Conservation (phyloP, 2,113 vertebrate genomes). For the Tyto alba region DNA sequence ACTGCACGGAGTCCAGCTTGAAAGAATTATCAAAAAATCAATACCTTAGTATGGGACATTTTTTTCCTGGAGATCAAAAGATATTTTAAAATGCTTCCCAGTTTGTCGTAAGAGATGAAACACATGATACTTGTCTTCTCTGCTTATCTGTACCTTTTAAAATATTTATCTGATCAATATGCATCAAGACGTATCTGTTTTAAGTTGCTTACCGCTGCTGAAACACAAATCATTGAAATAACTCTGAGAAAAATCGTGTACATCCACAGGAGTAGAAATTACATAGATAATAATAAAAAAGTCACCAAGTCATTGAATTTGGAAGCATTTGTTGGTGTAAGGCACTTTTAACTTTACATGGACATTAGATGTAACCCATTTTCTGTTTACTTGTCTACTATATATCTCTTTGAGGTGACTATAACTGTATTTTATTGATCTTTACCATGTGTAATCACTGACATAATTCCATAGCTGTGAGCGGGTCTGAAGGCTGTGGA, state of each 20-base stretch:
- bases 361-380: not conserved
- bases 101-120: not conserved
- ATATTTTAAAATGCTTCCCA: not conserved
- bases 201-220: not conserved
- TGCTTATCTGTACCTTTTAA: not conserved
- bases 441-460: not conserved
- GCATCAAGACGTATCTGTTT: not conserved
- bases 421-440: not conserved
- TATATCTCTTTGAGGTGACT: not conserved
- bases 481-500: not conserved
- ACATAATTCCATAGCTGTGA: not conserved
- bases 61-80: not conserved
- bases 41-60: not conserved
- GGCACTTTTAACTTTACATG: not conserved
- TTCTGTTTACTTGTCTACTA: not conserved
- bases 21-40: not conserved
- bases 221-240: not conserved
- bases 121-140: not conserved
- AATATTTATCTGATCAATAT: conserved; percentile 23
- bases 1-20: not conserved
- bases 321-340: not conserved
- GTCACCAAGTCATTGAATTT: not conserved
- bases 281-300: not conserved
- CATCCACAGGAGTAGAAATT: not conserved
- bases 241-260: not conserved